Evolutionary conservation across 2,113 vertebrate species (phyloP).

Genomic region (Apteryx mantelli): DNA sequence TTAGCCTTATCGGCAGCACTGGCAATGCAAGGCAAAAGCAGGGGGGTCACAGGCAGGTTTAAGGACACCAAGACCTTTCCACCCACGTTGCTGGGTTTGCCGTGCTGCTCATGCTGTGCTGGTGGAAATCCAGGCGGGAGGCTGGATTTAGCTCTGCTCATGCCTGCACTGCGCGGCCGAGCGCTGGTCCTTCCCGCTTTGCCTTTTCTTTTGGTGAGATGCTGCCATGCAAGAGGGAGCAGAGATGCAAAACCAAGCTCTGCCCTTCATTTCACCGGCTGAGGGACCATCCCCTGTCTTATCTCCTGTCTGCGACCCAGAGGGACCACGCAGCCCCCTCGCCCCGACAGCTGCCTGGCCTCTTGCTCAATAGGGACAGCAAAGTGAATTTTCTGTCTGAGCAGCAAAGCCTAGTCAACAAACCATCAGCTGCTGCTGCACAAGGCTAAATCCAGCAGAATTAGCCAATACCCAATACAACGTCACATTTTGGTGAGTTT

Average conservation of each 20-base stretch:
- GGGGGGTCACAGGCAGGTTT: too few species aligned
- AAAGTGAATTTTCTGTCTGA: not conserved
- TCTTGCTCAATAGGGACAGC: not conserved
- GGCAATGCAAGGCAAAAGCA: not conserved
- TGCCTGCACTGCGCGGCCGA: fast-evolving
- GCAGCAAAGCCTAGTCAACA: not conserved
- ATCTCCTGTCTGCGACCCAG: not conserved
- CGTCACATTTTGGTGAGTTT: not conserved
- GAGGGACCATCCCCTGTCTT: not conserved
- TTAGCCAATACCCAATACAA: not conserved
- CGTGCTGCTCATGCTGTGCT: too few species aligned
- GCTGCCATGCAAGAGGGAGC: not conserved
- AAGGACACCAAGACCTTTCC: not conserved
- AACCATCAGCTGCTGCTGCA: not conserved
- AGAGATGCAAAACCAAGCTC: not conserved
- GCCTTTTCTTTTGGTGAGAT: not conserved
- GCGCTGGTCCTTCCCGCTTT: fast-evolving
- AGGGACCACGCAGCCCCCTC: fast-evolving
- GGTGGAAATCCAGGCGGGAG: not conserved
- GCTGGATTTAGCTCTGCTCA: not conserved
- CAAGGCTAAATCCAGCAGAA: not conserved
- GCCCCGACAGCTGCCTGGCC: not conserved
- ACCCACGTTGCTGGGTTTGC: not conserved
- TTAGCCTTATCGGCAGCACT: not conserved
- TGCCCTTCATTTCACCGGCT: not conserved